Base-by-base conservation (phyloP, 2,113 vertebrate genomes). In the Thalassarche chlororhynchos region DNA sequence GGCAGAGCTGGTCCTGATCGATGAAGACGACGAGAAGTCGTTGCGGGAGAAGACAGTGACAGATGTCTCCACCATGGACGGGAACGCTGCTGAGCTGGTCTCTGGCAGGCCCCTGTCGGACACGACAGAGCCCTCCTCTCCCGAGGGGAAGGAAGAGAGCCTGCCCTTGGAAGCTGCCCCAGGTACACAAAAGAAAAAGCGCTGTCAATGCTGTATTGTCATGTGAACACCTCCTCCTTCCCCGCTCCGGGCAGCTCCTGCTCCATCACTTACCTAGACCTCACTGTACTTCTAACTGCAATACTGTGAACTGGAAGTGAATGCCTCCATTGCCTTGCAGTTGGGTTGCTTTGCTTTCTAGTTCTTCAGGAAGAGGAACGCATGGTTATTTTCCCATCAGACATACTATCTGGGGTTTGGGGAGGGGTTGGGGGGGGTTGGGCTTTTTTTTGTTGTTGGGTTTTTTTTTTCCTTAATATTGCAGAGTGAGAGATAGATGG, bases 101-200 rank as follows among this genome's bases (percentile, higher is more conserved):
- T 99, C 99, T 9, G 99, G 98, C 91, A 99, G 98, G 98, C 98
- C 97, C 16, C 90, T 98, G 34, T 99, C 99, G 0, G 99, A 99
- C 86, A 99, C 99, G 65, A 99, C 99, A 46, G 99, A 99, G 98
- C 99, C 99, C 94, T 99, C 99, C 25, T 99, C 99, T 60, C 98
- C 98, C 0, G 99, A 99, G 76, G 99, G 99, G 85, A 99, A 99
- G 84, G 99, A 99, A 85, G 99, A 99, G 98, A 99, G 99, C 94
- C 97, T 99, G 81, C 98, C 99, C 65, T 99, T 99, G 94, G 98
- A 99, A 94, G 98, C 99, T 36, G 87, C 99, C 97, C 98, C 99
- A 99, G 99, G 99, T 99, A 99, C 99, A 98, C 99, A 99, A 99
- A 99, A 99, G 99, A 99, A 99, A 99, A 99, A 99, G 98, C 99